Percentiles rank a stretch among this genome's conserved stretches.
phyloP scores from a whole-genome alignment of 2,797 vertebrate species.

The Enteromius thamalakanensis region DNA sequence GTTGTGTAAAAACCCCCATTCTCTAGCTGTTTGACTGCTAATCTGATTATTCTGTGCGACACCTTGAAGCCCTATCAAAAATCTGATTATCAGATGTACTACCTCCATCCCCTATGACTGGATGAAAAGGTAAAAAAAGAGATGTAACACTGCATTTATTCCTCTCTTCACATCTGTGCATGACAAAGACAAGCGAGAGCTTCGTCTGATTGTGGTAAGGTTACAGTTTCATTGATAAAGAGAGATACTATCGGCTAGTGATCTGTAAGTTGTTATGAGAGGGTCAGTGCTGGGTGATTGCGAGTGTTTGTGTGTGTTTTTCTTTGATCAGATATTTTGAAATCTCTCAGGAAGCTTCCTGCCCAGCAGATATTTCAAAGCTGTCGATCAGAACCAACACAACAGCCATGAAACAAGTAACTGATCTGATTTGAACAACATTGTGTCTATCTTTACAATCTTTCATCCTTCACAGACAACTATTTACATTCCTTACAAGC shows the following conservation, averaged over 20 bases:
- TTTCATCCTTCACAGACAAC: constrained; percentile 49
- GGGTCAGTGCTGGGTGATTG: constrained; percentile 22
- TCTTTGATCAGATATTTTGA: constrained; percentile 64
- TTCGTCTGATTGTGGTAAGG: constrained; percentile 66
- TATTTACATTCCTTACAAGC: constrained; percentile 58
- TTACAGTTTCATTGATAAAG: constrained; percentile 69
- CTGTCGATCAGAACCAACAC: constrained; percentile 62
- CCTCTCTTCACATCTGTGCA: constrained; percentile 69
- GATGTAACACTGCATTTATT: constrained; percentile 72
- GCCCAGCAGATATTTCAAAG: constrained; percentile 62
- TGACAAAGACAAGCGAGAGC: constrained; percentile 27
- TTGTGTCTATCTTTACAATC: constrained; percentile 60
- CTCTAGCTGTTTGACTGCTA: constrained; percentile 67
- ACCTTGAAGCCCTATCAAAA: constrained; percentile 60
- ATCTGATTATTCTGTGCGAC: constrained; percentile 70
- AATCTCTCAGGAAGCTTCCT: constrained; percentile 64
- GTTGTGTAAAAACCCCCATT: constrained; percentile 70
- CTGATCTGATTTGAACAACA: constrained; percentile 62
- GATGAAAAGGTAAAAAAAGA: constrained; percentile 75
- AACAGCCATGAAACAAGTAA: constrained; percentile 56
- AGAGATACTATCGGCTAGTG: constrained; percentile 30
- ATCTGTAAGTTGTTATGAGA: constrained; percentile 37
- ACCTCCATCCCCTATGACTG: constrained; percentile 71
- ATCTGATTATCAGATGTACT: constrained; percentile 62
- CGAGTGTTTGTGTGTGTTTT: constrained; percentile 26